These are phyloP conservation scores for Galerucella calmariensis DNA, from an alignment of 2,888 invertebrate species.

Conservation along the genomic window DNA sequence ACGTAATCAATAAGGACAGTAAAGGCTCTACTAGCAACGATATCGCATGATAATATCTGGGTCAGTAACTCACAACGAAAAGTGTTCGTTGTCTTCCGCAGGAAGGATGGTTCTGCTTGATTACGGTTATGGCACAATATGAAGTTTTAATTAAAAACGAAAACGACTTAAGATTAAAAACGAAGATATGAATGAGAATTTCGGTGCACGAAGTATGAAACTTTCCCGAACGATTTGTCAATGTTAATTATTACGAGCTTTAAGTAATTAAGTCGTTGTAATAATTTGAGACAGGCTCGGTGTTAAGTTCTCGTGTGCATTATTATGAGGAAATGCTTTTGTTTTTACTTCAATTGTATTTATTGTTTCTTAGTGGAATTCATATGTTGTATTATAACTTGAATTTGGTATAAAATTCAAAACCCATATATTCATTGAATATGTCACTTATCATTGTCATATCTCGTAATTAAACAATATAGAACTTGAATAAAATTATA, in stretches of 20 bases:
- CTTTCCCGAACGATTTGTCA: neutral
- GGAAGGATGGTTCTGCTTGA: conserved; percentile 15
- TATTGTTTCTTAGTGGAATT: too few relatives aligned
- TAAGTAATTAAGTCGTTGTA: neutral
- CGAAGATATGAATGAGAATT: neutral
- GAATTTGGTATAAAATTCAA: too few relatives aligned
- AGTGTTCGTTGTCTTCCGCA: conserved; percentile 17
- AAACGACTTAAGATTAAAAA: conserved; percentile 2
- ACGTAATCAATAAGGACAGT: conserved; percentile 16
- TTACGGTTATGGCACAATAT: conserved; percentile 11
- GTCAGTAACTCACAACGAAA: conserved; percentile 16
- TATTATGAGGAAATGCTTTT: too few relatives aligned
- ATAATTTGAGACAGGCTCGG: neutral
- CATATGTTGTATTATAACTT: too few relatives aligned
- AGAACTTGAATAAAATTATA: too few relatives aligned
- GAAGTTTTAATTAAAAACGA: conserved; percentile 20
- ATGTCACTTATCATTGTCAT: too few relatives aligned
- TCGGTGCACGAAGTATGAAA: neutral
- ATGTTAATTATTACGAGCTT: neutral
- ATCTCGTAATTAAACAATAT: too few relatives aligned
- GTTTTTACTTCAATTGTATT: too few relatives aligned
- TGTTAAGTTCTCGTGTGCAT: too few relatives aligned
- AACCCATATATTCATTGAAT: too few relatives aligned
- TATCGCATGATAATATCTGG: conserved; percentile 24
- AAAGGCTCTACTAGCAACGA: conserved; percentile 17